These are phyloP conservation scores for Cyclopterus lumpus DNA, from an alignment of 2,797 vertebrate species.

Conservation along the genomic window DNA sequence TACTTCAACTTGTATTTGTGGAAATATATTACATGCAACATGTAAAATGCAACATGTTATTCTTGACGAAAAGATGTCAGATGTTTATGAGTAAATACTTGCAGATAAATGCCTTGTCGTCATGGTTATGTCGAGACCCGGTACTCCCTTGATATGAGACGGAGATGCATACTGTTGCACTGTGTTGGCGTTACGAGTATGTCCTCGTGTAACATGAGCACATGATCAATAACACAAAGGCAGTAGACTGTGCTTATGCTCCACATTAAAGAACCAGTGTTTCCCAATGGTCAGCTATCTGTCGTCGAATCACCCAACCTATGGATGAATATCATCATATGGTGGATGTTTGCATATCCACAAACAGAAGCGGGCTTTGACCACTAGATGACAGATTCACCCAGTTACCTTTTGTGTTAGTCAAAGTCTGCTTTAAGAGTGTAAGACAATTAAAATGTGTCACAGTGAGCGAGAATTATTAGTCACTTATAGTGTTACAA, in stretches of 20 bases:
- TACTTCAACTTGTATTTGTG: constrained; percentile 72
- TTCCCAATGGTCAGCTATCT: background rate
- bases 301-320: background rate
- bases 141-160: background rate
- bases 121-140: background rate
- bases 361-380: background rate
- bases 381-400: constrained; percentile 61
- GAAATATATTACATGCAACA: constrained; percentile 72
- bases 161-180: background rate
- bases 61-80: constrained; percentile 68
- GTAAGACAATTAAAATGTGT: background rate
- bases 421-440: background rate
- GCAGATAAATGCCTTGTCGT: constrained; percentile 58
- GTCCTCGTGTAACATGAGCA: background rate
- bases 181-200: background rate
- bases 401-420: background rate
- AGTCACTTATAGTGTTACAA: background rate
- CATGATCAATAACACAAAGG: background rate
- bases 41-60: constrained; percentile 73
- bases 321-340: background rate
- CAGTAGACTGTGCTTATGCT: background rate
- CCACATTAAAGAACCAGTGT: background rate
- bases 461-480: background rate
- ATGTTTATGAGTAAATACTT: constrained; percentile 81
- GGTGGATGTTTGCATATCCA: background rate